Conservation (phyloP, 2,888 invertebrate genomes). For the Belgica antarctica region DNA sequence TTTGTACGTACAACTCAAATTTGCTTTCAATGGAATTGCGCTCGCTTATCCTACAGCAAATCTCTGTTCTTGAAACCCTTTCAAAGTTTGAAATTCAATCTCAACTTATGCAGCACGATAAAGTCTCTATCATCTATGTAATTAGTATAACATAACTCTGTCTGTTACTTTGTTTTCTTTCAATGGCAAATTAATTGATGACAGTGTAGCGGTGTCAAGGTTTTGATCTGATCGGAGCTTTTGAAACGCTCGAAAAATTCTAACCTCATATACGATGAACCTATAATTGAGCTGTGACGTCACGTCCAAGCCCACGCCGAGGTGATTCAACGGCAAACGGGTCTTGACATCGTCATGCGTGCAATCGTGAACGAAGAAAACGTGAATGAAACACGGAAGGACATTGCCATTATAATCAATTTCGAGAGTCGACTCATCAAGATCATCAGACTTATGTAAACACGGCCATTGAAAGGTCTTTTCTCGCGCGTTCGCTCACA, state of each 20-base stretch:
- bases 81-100: too few species aligned
- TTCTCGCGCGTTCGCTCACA: too few species aligned
- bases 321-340: too few species aligned
- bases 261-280: not conserved
- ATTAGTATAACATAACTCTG: conserved; percentile 19
- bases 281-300: not conserved
- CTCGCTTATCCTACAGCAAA: too few species aligned
- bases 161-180: not conserved
- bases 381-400: conserved; percentile 9
- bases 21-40: not conserved
- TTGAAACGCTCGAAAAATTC: not conserved
- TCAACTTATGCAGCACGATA: too few species aligned
- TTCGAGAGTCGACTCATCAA: not conserved
- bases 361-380: too few species aligned
- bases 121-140: too few species aligned
- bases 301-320: not conserved
- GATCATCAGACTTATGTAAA: not conserved
- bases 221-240: conserved; percentile 16
- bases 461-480: not conserved
- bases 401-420: conserved; percentile 16
- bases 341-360: not conserved
- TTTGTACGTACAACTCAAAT: not conserved
- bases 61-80: too few species aligned
- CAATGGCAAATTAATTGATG: not conserved
- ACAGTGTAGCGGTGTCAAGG: not conserved